Evolutionary conservation across 2,113 vertebrate species (phyloP), one percentile per base, ranked within the genome.

Genomic region (Camelus dromedarius): DNA sequence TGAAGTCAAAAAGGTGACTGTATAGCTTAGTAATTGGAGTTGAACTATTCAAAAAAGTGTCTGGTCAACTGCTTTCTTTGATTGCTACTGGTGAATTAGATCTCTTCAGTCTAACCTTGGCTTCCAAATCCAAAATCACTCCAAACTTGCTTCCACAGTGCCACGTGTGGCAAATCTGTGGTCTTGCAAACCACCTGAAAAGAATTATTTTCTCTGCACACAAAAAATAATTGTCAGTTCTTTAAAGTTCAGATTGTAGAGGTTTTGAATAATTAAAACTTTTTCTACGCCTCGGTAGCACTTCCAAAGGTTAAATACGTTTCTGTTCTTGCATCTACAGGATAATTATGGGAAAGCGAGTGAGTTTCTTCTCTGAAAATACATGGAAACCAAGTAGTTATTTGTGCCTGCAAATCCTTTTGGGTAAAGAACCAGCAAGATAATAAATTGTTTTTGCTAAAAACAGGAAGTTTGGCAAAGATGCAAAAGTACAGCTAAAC

Each of bases 391-490:
- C 89, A 97, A 98, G 96, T 97, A 97, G 97, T 98, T 98, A 98
- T 97, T 98, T 98, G 97, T 97, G 96, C 93, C 97, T 95, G 67
- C 95, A 98, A 97, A 98, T 97, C 97, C 91, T 98, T 99, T 98
- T 96, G 97, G 97, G 97, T 97, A 98, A 98, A 98, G 98, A 97
- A 98, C 90, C 93, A 98, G 93, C 76, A 97, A 98, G 98, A 99
- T 98, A 98, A 99, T 98, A 99, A 98, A 98, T 98, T 98, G 98
- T 92, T 98, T 98, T 98, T 98, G 98, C 98, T 99, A 98, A 99
- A 99, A 99, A 99, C 98, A 99, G 98, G 98, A 99, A 99, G 98
- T 98, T 98, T 99, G 98, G 98, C 99, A 98, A 96, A 97, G 97
- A 98, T 94, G 97, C 98, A 98, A 98, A 98, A 98, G 98, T 96